Evolutionary conservation across 2,888 invertebrate species (phyloP), one percentile per base, ranked within the genome.

Genomic region (Orchestes rusci): DNA sequence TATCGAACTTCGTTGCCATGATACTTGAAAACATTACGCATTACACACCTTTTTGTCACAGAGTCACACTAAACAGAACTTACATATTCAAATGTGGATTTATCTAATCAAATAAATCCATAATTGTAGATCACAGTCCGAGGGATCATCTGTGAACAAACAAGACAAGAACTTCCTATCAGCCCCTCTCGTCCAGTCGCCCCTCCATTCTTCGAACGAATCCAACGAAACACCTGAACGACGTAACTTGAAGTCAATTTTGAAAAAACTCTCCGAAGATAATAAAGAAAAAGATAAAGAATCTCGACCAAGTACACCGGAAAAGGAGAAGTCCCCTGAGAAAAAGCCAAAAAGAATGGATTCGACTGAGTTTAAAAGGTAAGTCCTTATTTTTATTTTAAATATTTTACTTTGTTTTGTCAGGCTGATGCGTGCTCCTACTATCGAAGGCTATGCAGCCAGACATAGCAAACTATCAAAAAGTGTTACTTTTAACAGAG

Each of bases 391-490:
- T 23, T 23, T 23, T 23, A 23, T n/a, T n/a, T n/a, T n/a, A n/a
- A n/a, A n/a, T n/a, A n/a, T n/a, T n/a, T n/a, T n/a, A n/a, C n/a
- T n/a, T n/a, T n/a, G n/a, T n/a, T n/a, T n/a, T n/a, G n/a, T n/a
- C 31, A 58, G 76, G 61, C 70, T 90, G 49, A 80, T 86, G 70
- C 73, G 82, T 60, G 88, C 88, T 18, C 90, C 86, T 50, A 90
- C 89, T 47, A 72, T 90, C 57, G 89, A 89, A 74, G 90, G 90
- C 48, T 91, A 88, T 69, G 89, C 87, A 46, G 89, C 87, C 39
- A 75, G 90, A 62, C 89, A 89, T 70, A 84, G 85, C 52, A 90
- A 90, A 68, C 79, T 90, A 65, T 76, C 86, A 39, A 91, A 90
- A 73, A 88, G 89, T 69, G 89, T 90, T 52, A 89, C 89, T 50